Evolutionary conservation across 2,113 vertebrate species (phyloP), one percentile per base, ranked within the genome.

Genomic region (Zosterops hypoxanthus): DNA sequence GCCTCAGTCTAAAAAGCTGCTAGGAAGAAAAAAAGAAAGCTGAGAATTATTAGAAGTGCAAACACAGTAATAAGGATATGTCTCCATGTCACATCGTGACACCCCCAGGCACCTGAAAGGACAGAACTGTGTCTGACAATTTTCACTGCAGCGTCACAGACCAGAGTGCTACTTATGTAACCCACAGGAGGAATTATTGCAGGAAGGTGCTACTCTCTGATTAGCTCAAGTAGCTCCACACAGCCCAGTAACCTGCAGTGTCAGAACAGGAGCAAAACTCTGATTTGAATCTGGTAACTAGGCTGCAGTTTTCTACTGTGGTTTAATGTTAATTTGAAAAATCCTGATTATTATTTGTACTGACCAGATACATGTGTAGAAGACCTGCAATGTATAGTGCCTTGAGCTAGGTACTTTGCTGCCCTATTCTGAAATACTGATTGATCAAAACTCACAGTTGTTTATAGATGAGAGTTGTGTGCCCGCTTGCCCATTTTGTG

Each of bases 21-120:
- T 65, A 69, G 76, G 63, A 90, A 80, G 20, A 7, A 68, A 84
- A 73, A 92, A 85, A 9, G 33, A 78, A 47, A 85, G 47, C 56
- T 86, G 71, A 95, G 65, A 93, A 80, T 55, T 96, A 73, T 65
- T 86, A 81, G 46, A 86, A 83, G 39, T 81, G 34, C 70, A 87
- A 94, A 61, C 52, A 76, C 13, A 52, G 65, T 75, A 85, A 76
- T 82, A 82, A 65, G 46, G 28, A 33, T 69, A 78, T 44, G 23
- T 80, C 71, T 72, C 41, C 59, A 83, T 55, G 55, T 84, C 77
- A 86, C 34, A 22, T 63, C 0, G 0, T 29, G 12, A 81, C 52
- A 89, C 9, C 69, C 33, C 9, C 49, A 52, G 73, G 77, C 65
- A 28, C 68, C 68, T 73, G 81, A 84, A 92, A 84, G 29, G 80